These are phyloP conservation scores for Phaethornis superciliosus DNA, from an alignment of 2,113 vertebrate species.

Conservation along the genomic window DNA sequence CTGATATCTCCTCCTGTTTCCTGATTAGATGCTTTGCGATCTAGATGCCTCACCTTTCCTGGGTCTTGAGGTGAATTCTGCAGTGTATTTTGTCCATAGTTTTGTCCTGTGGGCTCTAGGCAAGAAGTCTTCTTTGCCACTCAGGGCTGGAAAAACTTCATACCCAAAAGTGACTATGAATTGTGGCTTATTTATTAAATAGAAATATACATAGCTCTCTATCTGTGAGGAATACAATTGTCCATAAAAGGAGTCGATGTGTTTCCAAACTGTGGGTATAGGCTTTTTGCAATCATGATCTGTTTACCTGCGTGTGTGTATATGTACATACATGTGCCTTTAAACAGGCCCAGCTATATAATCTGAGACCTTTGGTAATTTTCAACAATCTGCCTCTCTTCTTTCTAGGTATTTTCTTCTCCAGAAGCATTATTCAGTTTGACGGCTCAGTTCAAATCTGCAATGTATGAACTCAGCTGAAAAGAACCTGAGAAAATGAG, in stretches of 20 bases:
- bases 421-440: slow-evolving; percentile 11
- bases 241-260: not conserved
- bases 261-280: not conserved
- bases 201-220: not conserved
- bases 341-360: not conserved
- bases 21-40: not conserved
- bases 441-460: slow-evolving; percentile 23
- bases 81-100: not conserved
- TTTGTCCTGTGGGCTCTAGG: not conserved
- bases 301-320: not conserved
- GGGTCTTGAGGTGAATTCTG: not conserved
- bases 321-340: not conserved
- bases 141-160: not conserved
- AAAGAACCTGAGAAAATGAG: slow-evolving; percentile 55
- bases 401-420: slow-evolving; percentile 20
- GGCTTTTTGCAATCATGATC: not conserved
- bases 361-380: not conserved
- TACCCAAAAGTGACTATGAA: not conserved
- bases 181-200: not conserved
- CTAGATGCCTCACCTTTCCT: not conserved
- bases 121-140: not conserved
- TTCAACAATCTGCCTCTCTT: not conserved
- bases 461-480: not conserved
- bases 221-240: not conserved
- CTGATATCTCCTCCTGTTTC: not conserved